phyloP scores from a whole-genome alignment of 2,888 invertebrate species.

The Polymixis lichenea region DNA sequence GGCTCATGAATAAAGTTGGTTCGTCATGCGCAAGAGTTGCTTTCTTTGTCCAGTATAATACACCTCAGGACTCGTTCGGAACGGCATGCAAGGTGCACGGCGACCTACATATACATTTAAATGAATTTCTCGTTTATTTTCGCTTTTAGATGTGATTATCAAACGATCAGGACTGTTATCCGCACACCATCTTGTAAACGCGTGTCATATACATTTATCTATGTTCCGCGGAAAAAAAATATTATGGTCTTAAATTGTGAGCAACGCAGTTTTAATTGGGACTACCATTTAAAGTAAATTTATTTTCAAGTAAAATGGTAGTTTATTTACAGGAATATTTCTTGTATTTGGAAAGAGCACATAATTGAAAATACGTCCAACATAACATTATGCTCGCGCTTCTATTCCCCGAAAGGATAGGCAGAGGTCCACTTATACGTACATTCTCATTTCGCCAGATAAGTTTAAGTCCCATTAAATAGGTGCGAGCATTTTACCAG shows the following conservation, averaged over 20 bases:
- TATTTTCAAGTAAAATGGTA: background rate
- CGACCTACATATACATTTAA: constrained; percentile 40
- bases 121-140: constrained; percentile 33
- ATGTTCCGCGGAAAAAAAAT: constrained; percentile 5
- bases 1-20: constrained; percentile 83
- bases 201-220: constrained; percentile 30
- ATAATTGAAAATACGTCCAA: background rate
- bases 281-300: background rate
- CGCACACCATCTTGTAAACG: constrained; percentile 39
- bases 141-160: constrained; percentile 48
- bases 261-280: constrained; percentile 16
- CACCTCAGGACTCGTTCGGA: constrained; percentile 39
- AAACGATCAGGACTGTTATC: constrained; percentile 41
- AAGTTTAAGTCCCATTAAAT: background rate
- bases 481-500: background rate
- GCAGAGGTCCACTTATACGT: background rate
- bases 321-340: background rate
- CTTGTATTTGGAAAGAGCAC: background rate
- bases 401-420: background rate
- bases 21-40: constrained; percentile 63
- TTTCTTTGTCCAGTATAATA: constrained; percentile 75
- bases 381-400: background rate
- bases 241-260: background rate
- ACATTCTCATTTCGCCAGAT: background rate
- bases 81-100: constrained; percentile 60